Base-by-base conservation (phyloP, 2,888 invertebrate genomes). In the Prosapia bicincta region DNA sequence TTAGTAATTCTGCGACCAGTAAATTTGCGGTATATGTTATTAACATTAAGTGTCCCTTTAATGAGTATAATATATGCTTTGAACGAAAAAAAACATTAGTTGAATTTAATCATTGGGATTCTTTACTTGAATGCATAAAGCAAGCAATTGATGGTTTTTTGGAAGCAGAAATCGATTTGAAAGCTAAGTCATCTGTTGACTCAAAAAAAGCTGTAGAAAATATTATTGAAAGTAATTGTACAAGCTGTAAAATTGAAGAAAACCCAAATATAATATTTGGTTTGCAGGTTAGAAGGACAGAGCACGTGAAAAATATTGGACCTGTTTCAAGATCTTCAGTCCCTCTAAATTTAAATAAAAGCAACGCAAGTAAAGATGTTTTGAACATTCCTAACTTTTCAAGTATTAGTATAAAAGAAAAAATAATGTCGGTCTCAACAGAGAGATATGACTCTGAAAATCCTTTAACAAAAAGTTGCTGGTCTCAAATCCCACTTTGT, bases 51-150 rank as follows among this genome's bases (percentile, higher is more conserved):
- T 89, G 89, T 81, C 87, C 89, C 0, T 82, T 84, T 66, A 83
- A 83, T 69, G 84, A 84, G 67, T 87, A 88, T 78, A 88, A 89
- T 80, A 83, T 89, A 0, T 84, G 85, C 23, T 84, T 86, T 77
- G 86, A 88, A 77, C 86, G 87, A 2, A 83, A 85, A 7, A 89
- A 88, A 81, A 85, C 86, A 7, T 81, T 85, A 69, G 86, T 88
- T 1, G 87, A 88, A 82, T 90, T 90, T 81, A 86, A 85, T 80
- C 84, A 89, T 78, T 89, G 88, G 88, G 83, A 85, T 23, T 13
- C 23, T 32, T n/a, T 76, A 43, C 30, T 74, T 20, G 65, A 69
- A 24, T 72, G 69, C 6, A 24, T 77, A 13, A 70, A 70, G 15
- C 15, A 69, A 43, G 65, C 54, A 54, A 26, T 85, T 83, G 82